phyloP scores from a whole-genome alignment of 2,888 invertebrate species.

The Habroteleia sp. region DNA sequence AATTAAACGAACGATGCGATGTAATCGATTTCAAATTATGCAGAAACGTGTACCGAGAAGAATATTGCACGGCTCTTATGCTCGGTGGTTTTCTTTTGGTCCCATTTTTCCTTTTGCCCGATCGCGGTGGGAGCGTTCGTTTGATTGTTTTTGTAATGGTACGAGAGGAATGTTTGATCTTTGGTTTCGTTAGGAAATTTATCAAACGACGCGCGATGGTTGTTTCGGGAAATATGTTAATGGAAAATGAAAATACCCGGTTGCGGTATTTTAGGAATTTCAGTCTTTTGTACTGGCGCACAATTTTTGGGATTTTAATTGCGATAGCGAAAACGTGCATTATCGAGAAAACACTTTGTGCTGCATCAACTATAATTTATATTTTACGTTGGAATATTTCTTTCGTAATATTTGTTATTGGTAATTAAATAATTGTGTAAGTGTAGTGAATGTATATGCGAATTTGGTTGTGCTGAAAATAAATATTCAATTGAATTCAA shows the following conservation, averaged over 20 bases:
- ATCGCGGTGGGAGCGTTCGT: slow-evolving; percentile 13
- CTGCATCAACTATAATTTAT: slow-evolving; percentile 5
- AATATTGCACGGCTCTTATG: slow-evolving; percentile 53
- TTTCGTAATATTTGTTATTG: not conserved
- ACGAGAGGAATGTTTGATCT: slow-evolving; percentile 48
- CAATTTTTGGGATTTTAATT: slow-evolving; percentile 31
- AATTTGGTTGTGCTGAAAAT: too few relatives aligned
- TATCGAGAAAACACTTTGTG: not conserved
- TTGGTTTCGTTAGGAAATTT: slow-evolving; percentile 38
- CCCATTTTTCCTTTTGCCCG: slow-evolving; percentile 23
- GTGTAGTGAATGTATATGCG: too few relatives aligned
- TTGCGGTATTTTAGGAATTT: slow-evolving; percentile 37
- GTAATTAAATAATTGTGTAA: too few relatives aligned
- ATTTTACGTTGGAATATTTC: not conserved
- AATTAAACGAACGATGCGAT: slow-evolving; percentile 62
- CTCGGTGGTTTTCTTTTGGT: slow-evolving; percentile 20
- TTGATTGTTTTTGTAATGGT: slow-evolving; percentile 52
- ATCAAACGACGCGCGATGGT: slow-evolving; percentile 14
- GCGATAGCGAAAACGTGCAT: slow-evolving; percentile 1
- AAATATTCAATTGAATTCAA: too few relatives aligned
- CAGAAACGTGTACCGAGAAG: slow-evolving; percentile 58
- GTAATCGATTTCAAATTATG: slow-evolving; percentile 62
- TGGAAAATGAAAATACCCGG: slow-evolving; percentile 43
- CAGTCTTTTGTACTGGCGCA: slow-evolving; percentile 12
- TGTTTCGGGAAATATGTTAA: slow-evolving; percentile 54